Evolutionary conservation across 2,113 vertebrate species (phyloP).

Genomic region (Setophaga petechia): DNA sequence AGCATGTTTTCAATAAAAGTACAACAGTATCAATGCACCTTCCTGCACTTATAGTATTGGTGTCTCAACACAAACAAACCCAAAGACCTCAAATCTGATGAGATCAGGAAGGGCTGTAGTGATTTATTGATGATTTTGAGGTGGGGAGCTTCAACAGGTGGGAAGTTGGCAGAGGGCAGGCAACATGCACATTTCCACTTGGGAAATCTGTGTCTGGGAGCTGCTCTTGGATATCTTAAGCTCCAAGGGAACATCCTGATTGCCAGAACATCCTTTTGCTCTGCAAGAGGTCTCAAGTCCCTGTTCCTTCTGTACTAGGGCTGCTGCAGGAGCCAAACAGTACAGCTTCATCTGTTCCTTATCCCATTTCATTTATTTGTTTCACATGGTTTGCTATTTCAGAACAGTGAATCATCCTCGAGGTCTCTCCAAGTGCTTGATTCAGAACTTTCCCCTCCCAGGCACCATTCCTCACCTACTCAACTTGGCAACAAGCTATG

Average conservation of each 20-base stretch:
- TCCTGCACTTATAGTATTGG: not conserved
- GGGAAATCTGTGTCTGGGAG: not conserved
- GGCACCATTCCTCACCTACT: not conserved
- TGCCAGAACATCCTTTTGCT: not conserved
- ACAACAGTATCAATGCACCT: not conserved
- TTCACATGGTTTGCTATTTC: not conserved
- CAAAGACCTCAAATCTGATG: not conserved
- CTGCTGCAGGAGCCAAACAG: not conserved
- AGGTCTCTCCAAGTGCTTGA: not conserved
- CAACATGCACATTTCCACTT: not conserved
- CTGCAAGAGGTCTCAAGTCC: not conserved
- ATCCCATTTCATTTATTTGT: not conserved
- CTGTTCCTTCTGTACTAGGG: not conserved
- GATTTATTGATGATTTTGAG: not conserved
- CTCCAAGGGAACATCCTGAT: not conserved
- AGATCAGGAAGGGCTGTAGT: not conserved
- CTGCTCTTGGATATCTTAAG: not conserved
- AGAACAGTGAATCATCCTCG: not conserved
- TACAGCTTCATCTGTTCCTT: not conserved
- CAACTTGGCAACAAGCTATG: not conserved
- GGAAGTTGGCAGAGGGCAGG: not conserved
- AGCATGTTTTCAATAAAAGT: not conserved
- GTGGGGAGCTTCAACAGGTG: not conserved
- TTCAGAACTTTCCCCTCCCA: not conserved
- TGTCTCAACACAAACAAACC: not conserved